A percentile compares a stretch with the other conserved stretches of the same genome.
Evolutionary conservation across 2,113 vertebrate genomes (phyloP).

Genomic region (Fregetta grallaria): DNA sequence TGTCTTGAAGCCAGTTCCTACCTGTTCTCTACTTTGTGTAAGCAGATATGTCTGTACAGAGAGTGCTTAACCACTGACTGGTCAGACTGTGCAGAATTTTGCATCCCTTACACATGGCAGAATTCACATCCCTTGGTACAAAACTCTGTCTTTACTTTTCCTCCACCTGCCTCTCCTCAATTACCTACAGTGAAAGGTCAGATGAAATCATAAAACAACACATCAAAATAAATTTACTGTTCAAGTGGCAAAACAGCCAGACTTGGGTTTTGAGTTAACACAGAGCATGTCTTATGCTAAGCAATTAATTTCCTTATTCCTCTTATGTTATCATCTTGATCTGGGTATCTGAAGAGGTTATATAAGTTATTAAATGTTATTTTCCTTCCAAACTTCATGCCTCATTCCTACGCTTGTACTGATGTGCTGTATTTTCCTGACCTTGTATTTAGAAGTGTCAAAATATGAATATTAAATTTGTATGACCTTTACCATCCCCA

Average conservation of each 20-base stretch:
- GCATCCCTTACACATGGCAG: background rate
- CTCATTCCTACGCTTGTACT: background rate
- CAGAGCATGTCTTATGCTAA: background rate
- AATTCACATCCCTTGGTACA: background rate
- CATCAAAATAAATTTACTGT: background rate
- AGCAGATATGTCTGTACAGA: background rate
- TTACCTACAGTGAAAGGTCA: background rate
- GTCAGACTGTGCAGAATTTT: background rate
- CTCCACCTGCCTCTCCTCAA: background rate
- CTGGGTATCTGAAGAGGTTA: background rate
- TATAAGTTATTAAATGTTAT: background rate
- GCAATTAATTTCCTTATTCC: background rate
- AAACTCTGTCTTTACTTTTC: background rate
- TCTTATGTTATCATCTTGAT: background rate
- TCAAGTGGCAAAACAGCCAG: background rate
- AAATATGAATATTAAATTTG: background rate
- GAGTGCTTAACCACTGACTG: background rate
- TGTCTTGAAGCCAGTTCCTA: background rate
- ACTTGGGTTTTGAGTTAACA: background rate
- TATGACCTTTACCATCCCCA: background rate
- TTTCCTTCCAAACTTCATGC: background rate
- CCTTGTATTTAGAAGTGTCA: background rate
- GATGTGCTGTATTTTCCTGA: background rate
- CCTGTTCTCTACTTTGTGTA: background rate
- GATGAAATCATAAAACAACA: background rate